phyloP scores from a whole-genome alignment of 2,888 invertebrate genomes.

The Leptopterna dolabrata region DNA sequence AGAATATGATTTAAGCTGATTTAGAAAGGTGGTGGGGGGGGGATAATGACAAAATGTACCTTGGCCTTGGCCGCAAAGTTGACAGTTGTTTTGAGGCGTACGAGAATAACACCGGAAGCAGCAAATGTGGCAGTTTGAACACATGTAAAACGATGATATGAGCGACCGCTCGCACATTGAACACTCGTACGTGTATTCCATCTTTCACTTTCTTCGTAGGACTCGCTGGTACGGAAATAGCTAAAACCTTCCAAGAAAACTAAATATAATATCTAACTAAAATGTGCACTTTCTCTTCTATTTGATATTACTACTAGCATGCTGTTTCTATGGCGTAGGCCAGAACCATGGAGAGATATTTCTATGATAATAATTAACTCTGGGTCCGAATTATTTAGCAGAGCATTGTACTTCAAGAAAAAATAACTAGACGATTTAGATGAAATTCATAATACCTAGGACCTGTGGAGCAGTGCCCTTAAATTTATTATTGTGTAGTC shows the following conservation, averaged over 20 bases:
- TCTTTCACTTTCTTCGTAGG: not conserved
- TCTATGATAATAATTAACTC: too few species aligned
- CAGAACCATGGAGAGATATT: too few species aligned
- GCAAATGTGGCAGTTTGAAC: conserved; percentile 26
- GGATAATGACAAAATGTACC: not conserved
- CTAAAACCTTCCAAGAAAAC: not conserved
- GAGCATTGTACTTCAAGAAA: too few species aligned
- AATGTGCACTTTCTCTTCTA: not conserved
- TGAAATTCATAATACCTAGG: too few species aligned
- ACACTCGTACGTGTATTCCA: conserved; percentile 15
- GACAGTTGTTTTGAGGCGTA: not conserved
- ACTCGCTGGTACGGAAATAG: not conserved
- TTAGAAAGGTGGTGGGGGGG: too few species aligned
- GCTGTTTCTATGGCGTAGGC: not conserved
- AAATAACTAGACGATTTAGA: too few species aligned
- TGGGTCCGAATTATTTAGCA: too few species aligned
- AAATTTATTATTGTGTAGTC: too few species aligned
- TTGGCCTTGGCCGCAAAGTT: not conserved
- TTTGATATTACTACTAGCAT: not conserved
- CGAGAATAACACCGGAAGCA: not conserved
- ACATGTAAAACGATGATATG: conserved; percentile 1
- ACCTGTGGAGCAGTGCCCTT: too few species aligned
- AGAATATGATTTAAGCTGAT: too few species aligned
- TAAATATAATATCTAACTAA: not conserved
- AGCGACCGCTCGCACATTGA: not conserved